A percentile compares a stretch with the other conserved stretches of the same genome.
Conservation (phyloP, 2,113 vertebrate species). For the Baryphthengus martii region DNA sequence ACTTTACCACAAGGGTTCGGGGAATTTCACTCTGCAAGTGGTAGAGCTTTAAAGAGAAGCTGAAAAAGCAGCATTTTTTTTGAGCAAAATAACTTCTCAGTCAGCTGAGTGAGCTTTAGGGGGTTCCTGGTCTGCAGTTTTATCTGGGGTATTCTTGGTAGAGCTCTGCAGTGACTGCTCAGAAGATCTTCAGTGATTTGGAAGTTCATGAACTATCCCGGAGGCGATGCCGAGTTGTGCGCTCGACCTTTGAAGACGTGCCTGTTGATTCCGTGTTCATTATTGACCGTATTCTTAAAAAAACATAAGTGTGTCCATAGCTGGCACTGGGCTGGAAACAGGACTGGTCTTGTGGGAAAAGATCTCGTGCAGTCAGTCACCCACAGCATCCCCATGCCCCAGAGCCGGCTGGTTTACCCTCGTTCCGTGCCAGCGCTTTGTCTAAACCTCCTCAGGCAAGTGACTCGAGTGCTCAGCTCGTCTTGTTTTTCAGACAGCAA, state of each 20-base stretch:
- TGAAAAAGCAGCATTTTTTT: not conserved
- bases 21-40: not conserved
- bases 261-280: not conserved
- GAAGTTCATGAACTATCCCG: not conserved
- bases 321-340: not conserved
- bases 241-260: not conserved
- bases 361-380: not conserved
- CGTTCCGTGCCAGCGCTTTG: not conserved
- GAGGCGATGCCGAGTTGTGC: not conserved
- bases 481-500: not conserved
- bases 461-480: not conserved
- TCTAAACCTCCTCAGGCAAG: not conserved
- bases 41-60: not conserved
- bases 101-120: not conserved
- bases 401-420: not conserved
- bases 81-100: not conserved
- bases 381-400: not conserved
- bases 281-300: not conserved
- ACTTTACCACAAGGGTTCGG: not conserved
- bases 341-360: not conserved
- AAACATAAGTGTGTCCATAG: not conserved
- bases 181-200: not conserved
- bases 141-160: not conserved
- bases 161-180: not conserved
- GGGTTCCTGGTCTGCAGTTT: not conserved